These are phyloP conservation scores for Diloba caeruleocephala DNA, from an alignment of 2,888 invertebrate species.

Conservation along the genomic window DNA sequence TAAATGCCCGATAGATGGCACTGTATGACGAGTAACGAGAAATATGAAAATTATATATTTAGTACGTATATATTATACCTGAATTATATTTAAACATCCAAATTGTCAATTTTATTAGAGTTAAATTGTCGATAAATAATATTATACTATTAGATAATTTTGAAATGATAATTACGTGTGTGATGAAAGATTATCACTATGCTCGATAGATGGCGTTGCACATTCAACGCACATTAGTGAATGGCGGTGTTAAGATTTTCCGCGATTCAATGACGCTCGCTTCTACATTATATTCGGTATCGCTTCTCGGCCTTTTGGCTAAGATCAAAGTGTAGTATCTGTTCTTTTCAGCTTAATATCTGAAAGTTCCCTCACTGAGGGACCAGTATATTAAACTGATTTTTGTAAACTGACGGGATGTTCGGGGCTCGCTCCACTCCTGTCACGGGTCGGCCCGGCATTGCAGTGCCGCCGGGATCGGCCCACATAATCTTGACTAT, in stretches of 20 bases:
- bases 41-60: too few species aligned
- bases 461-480: conserved; percentile 35
- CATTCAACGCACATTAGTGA: conserved; percentile 17
- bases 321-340: conserved; percentile 48
- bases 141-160: too few species aligned
- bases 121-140: too few species aligned
- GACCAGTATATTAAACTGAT: conserved; percentile 43
- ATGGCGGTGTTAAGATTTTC: conserved; percentile 37
- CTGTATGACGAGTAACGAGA: too few species aligned
- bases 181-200: not conserved
- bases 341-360: conserved; percentile 48
- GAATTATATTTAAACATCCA: too few species aligned
- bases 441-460: conserved; percentile 41
- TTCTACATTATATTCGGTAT: not conserved
- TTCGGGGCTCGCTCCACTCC: conserved; percentile 39
- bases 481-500: conserved; percentile 20
- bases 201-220: conserved; percentile 41
- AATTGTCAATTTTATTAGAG: too few species aligned
- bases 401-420: conserved; percentile 29
- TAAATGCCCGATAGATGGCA: too few species aligned
- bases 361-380: conserved; percentile 43
- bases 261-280: conserved; percentile 24
- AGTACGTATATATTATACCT: too few species aligned
- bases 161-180: too few species aligned
- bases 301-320: conserved; percentile 52